Percentiles rank a stretch among this genome's conserved stretches.
Conservation (phyloP, 2,797 vertebrate species). For the Acanthurus tractus region DNA sequence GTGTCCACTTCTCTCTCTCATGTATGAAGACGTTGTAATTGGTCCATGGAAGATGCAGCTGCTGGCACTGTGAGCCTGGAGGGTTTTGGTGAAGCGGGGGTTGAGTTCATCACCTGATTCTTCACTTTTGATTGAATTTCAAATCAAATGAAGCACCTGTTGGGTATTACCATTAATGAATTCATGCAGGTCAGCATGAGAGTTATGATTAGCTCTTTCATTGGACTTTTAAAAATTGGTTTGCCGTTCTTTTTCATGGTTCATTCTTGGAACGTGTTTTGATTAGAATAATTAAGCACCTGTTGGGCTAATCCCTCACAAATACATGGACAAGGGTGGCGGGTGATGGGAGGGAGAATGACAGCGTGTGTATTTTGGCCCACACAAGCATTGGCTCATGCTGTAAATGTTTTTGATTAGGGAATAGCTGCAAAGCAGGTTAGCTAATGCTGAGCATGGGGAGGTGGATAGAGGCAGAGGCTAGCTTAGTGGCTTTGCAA, state of each 20-base stretch:
- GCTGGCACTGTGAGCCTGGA: constrained; percentile 51
- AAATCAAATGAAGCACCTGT: constrained; percentile 62
- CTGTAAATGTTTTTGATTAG: constrained; percentile 75
- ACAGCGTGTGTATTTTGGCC: constrained; percentile 51
- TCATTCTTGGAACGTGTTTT: constrained; percentile 18
- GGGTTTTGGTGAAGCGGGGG: not conserved
- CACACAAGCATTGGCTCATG: constrained; percentile 43
- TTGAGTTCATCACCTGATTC: constrained; percentile 45
- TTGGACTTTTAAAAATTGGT: constrained; percentile 22
- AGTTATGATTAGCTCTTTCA: constrained; percentile 5
- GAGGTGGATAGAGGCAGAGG: constrained; percentile 50
- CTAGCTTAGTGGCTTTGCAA: constrained; percentile 73
- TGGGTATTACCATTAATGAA: constrained; percentile 27
- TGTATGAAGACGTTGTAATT: constrained; percentile 44
- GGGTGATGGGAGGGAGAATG: constrained; percentile 9
- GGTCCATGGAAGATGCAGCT: constrained; percentile 76
- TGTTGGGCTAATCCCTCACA: constrained; percentile 74
- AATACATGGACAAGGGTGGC: constrained; percentile 22
- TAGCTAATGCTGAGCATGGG: constrained; percentile 62
- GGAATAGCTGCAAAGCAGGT: constrained; percentile 64
- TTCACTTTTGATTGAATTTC: constrained; percentile 40
- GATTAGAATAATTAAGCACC: constrained; percentile 72
- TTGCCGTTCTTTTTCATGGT: not conserved
- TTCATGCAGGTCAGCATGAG: not conserved
- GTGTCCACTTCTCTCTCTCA: constrained; percentile 38